These are phyloP conservation scores for Planiliza haematocheilus DNA, from an alignment of 2,113 vertebrate genomes.

Conservation along the genomic window DNA sequence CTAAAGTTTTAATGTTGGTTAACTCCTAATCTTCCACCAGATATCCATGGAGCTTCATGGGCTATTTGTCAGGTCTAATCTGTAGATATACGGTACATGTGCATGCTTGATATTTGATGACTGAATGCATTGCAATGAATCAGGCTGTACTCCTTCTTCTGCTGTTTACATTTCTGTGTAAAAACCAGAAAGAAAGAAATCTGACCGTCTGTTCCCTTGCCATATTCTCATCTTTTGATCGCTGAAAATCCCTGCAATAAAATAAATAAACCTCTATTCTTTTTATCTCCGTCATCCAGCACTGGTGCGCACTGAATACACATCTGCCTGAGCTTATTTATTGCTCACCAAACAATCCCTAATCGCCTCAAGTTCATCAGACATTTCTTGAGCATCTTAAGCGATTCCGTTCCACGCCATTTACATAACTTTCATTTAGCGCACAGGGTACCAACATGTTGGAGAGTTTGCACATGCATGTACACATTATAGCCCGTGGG, in stretches of 20 bases:
- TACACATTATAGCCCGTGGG: constrained; percentile 24
- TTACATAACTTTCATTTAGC: constrained; percentile 48
- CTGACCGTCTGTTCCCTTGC: constrained; percentile 1
- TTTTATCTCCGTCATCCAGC: not conserved
- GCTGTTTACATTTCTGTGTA: not conserved
- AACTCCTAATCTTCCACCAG: constrained; percentile 4
- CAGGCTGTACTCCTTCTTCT: not conserved
- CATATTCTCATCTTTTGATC: constrained; percentile 13
- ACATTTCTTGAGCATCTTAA: constrained; percentile 40
- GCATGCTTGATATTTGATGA: not conserved
- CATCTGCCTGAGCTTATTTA: constrained; percentile 38
- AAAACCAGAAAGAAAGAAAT: constrained; percentile 9
- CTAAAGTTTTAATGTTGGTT: not conserved
- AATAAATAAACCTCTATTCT: not conserved
- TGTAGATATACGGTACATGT: not conserved
- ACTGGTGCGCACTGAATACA: not conserved
- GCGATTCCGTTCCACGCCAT: constrained; percentile 61
- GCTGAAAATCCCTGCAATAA: too few relatives aligned
- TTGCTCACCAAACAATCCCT: constrained; percentile 20
- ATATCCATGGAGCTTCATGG: too few relatives aligned
- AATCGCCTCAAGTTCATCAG: constrained; percentile 50
- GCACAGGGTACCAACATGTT: not conserved
- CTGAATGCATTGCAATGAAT: not conserved
- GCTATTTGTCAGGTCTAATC: constrained; percentile 25
- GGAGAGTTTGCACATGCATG: not conserved